These are phyloP conservation scores for Azemiops feae DNA, from an alignment of 2,113 vertebrate genomes.

Conservation along the genomic window DNA sequence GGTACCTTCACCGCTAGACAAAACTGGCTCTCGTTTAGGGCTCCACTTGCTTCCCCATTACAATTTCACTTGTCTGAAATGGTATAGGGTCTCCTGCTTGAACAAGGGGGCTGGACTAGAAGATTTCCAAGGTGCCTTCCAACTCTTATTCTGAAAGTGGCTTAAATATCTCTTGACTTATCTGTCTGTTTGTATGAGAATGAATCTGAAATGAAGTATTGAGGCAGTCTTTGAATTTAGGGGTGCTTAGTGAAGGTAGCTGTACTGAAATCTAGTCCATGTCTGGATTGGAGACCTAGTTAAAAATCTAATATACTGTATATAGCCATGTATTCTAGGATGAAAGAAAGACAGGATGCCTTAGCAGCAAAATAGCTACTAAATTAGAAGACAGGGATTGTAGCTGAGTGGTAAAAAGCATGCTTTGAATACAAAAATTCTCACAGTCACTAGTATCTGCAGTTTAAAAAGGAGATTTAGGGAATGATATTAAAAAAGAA, in stretches of 20 bases:
- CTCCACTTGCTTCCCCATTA: background rate
- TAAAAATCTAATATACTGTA: background rate
- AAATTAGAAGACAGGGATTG: background rate
- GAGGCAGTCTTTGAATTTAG: background rate
- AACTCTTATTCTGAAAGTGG: background rate
- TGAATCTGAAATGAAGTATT: background rate
- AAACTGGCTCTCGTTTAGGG: background rate
- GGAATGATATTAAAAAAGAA: background rate
- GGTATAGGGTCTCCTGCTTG: background rate
- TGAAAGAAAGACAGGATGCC: background rate
- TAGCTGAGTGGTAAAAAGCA: background rate
- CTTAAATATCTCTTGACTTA: background rate
- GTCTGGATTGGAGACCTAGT: background rate
- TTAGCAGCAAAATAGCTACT: background rate
- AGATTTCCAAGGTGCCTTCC: background rate
- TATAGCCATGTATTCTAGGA: background rate
- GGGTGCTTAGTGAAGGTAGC: background rate
- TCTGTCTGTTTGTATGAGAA: background rate
- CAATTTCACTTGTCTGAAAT: background rate
- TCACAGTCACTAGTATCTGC: background rate
- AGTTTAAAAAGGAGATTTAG: background rate
- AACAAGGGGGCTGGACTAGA: background rate
- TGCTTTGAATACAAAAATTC: background rate
- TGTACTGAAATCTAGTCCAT: background rate
- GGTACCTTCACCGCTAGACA: background rate